These are phyloP conservation scores for Drosophila melanogaster DNA, from an alignment of 1,140 invertebrate species.

Conservation along the genomic window Release_6_plus_ISO1_MT NT_037436.4:10854501-10855000, in stretches of 20 bases:
- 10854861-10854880: constrained; percentile 76
- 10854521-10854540: constrained; percentile 48
- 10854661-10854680: constrained; percentile 20
- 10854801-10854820: constrained; percentile 62
- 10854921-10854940: constrained; percentile 65
- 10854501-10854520: constrained; percentile 79
- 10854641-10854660: constrained; percentile 10
- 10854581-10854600: constrained; percentile 81
- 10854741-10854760: constrained; percentile 1
- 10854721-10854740: constrained; percentile 59
- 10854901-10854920: constrained; percentile 83
- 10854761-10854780: not conserved
- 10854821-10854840: constrained; percentile 42
- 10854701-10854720: constrained; percentile 64
- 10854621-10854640: constrained; percentile 2
- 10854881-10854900: constrained; percentile 82
- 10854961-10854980: not conserved
- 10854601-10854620: constrained; percentile 65
- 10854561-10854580: constrained; percentile 43
- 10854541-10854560: constrained; percentile 2
- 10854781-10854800: constrained; percentile 16
- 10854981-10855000: not conserved
- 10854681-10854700: constrained; percentile 20
- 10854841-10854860: constrained; percentile 43
- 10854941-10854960: constrained; percentile 48